Base-by-base conservation (phyloP, 2,113 vertebrate species). In the Tyrannus savana region DNA sequence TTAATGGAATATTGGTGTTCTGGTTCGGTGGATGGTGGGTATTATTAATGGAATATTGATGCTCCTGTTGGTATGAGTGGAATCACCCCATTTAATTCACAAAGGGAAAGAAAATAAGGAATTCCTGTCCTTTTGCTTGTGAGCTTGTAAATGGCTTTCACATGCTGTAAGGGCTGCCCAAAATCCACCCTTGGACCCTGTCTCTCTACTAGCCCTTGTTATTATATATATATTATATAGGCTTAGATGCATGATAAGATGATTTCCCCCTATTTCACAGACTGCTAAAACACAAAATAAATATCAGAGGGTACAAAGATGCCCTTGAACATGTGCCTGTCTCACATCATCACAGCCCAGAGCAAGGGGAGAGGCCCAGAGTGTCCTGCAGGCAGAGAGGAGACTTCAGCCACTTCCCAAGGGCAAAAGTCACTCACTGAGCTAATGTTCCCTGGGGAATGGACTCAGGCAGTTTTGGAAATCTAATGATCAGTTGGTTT, bases 201-300 rank as follows among this genome's bases (percentile, higher is more conserved):
- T 19, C 30, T 55, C 53, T 55, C 30, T 19, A 55, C 53, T 7
- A 55, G 30, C 18, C 30, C 53, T 55, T 12, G 8, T 55, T 37
- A 19, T 30, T 22, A 11, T 12, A 37, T 19, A 44, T 11, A 11
- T 12, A 37, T 12, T 14, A 39, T 3, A 13, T 18, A 12, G 3
- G 1, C 30, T 71, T 19, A 25, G 37, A 2, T 1, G 46, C 72
- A 10, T 8, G 44, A 19, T 9, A 25, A 60, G 3, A 8, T 3
- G 17, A 3, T 35, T 60, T 42, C 58, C 35, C 33, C 17, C 75
- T 30, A 9, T 23, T 8, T 37, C 24, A 25, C 5, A 23, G 27
- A 17, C 3, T 21, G 21, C 35, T 35, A 28, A 66, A 69, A 52
- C 24, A 44, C 39, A 47, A 60, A 60, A 49, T 12, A 41, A 62